Evolutionary conservation across 2,888 invertebrate species (phyloP).

Genomic region (Scaeva pyrastri): DNA sequence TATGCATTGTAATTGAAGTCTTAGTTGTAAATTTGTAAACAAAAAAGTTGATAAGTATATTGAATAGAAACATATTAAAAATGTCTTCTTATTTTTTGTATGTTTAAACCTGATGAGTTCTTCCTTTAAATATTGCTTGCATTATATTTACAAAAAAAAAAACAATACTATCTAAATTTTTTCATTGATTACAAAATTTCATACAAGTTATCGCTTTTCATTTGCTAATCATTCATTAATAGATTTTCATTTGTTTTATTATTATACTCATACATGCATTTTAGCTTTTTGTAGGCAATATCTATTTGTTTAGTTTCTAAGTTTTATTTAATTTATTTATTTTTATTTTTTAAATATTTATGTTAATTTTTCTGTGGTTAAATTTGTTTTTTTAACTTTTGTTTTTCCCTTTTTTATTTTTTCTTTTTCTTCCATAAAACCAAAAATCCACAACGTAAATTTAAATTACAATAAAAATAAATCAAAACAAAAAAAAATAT

Average conservation of each 20-base stretch:
- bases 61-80: background rate
- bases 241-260: slow-evolving; percentile 25
- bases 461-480: slow-evolving; percentile 58
- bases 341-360: slow-evolving; percentile 72
- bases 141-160: background rate
- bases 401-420: slow-evolving; percentile 79
- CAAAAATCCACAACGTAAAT: slow-evolving; percentile 65
- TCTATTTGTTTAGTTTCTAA: slow-evolving; percentile 66
- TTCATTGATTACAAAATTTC: slow-evolving; percentile 30
- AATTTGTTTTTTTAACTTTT: slow-evolving; percentile 80
- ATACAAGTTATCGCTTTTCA: slow-evolving; percentile 54
- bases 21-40: background rate
- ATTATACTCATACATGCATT: slow-evolving; percentile 3
- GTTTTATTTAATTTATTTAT: slow-evolving; percentile 68
- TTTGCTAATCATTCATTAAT: slow-evolving; percentile 55
- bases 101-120: background rate
- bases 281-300: slow-evolving; percentile 59
- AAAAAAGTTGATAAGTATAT: background rate
- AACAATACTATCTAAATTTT: background rate
- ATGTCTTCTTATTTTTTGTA: background rate
- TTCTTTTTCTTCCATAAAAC: slow-evolving; percentile 78
- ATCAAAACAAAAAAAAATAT: slow-evolving; percentile 60
- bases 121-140: background rate
- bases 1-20: no score
- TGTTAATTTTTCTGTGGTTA: slow-evolving; percentile 77